A percentile compares a stretch with the other conserved stretches of the same genome.
These are phyloP conservation scores for Aethina tumida DNA, from an alignment of 1,140 invertebrate species.

Conservation along the genomic window DNA sequence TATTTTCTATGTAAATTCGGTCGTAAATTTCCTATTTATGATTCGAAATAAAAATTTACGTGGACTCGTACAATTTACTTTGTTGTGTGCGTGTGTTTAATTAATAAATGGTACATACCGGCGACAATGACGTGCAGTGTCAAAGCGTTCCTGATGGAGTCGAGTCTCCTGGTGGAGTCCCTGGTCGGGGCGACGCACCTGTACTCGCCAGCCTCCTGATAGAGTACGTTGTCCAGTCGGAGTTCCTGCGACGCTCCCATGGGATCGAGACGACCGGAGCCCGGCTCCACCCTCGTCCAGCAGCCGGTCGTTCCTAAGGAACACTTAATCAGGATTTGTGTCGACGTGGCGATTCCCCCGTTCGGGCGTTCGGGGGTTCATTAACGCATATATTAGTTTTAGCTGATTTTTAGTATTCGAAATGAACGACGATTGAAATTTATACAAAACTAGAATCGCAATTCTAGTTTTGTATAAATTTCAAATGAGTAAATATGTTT, in stretches of 20 bases:
- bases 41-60: neutral
- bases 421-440: too few relatives aligned
- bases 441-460: too few relatives aligned
- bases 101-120: constrained; percentile 36
- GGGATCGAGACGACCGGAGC: constrained; percentile 48
- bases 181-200: constrained; percentile 56
- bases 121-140: constrained; percentile 39
- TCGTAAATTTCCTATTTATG: too few relatives aligned
- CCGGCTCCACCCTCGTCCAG: constrained; percentile 44
- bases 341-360: too few relatives aligned
- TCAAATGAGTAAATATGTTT: too few relatives aligned
- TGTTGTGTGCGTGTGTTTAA: too few relatives aligned
- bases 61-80: neutral
- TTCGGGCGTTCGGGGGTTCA: too few relatives aligned
- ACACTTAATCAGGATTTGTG: neutral
- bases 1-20: too few relatives aligned
- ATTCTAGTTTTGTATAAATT: too few relatives aligned
- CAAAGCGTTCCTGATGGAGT: constrained; percentile 36
- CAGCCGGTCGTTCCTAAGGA: constrained; percentile 41
- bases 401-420: too few relatives aligned
- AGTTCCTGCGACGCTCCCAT: constrained; percentile 49
- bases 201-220: constrained; percentile 68
- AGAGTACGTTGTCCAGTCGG: constrained; percentile 58
- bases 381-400: too few relatives aligned
- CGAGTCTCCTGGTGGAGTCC: constrained; percentile 40